Evolutionary conservation across 1,140 invertebrate species (phyloP).

Genomic region (Hypothenemus hampei): DNA sequence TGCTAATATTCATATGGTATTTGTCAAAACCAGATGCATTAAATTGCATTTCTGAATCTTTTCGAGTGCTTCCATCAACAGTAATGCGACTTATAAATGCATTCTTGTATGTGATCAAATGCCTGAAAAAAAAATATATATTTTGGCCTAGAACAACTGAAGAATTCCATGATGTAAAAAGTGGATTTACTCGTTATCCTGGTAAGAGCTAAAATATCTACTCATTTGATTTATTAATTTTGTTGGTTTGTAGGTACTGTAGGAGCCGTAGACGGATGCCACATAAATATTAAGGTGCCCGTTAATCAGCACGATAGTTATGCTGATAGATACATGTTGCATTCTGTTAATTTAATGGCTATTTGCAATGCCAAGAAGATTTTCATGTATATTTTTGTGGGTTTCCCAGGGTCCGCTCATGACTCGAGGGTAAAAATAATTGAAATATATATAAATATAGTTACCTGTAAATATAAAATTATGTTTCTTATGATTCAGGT

Average conservation of each 20-base stretch:
- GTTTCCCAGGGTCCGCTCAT: slow-evolving; percentile 10
- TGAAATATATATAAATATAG: background rate
- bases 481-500: background rate
- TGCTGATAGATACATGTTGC: background rate
- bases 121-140: background rate
- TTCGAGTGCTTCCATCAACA: background rate
- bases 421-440: background rate
- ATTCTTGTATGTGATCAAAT: too few relatives aligned
- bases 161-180: background rate
- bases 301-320: background rate
- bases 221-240: background rate
- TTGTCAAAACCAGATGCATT: background rate
- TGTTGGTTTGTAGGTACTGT: background rate
- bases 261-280: slow-evolving; percentile 4
- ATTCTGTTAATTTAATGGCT: slow-evolving; percentile 8
- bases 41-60: background rate
- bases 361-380: slow-evolving; percentile 1
- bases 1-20: background rate
- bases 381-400: slow-evolving; percentile 14
- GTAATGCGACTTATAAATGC: too few relatives aligned
- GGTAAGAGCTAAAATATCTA: background rate
- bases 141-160: background rate
- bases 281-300: slow-evolving; percentile 9
- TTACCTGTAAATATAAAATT: background rate
- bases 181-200: background rate